These are phyloP conservation scores for Onychorhynchus coronatus DNA, from an alignment of 2,113 vertebrate genomes.

Conservation along the genomic window DNA sequence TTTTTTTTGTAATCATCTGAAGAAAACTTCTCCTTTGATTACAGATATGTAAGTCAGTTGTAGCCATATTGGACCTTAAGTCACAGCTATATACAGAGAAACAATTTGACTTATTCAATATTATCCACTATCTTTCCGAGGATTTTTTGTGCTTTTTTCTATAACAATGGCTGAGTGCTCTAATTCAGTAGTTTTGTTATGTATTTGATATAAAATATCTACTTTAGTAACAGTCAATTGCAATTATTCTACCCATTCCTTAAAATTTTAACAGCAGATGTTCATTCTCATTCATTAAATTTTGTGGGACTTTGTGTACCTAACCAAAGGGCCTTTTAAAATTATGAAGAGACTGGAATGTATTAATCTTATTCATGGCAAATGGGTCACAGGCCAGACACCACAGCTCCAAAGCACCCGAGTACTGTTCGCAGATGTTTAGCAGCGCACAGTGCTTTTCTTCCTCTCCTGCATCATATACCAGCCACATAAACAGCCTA, in stretches of 20 bases:
- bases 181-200: neutral
- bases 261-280: neutral
- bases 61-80: neutral
- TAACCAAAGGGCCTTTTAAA: neutral
- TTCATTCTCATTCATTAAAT: neutral
- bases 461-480: neutral
- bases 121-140: neutral
- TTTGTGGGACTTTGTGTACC: neutral
- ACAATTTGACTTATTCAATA: neutral
- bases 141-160: neutral
- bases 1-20: neutral
- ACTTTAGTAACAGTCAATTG: neutral
- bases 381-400: neutral
- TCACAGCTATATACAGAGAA: neutral
- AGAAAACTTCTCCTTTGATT: neutral
- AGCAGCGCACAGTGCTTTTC: neutral
- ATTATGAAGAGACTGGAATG: neutral
- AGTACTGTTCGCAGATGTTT: neutral
- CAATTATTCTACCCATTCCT: neutral
- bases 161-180: neutral
- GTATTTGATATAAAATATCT: neutral
- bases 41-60: neutral
- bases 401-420: rapidly evolving
- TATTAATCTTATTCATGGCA: neutral
- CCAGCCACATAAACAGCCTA: neutral